Percentiles rank a stretch among this genome's conserved stretches.
These are phyloP conservation scores for Furnarius figulus DNA, from an alignment of 2,113 vertebrate genomes.

Conservation along the genomic window DNA sequence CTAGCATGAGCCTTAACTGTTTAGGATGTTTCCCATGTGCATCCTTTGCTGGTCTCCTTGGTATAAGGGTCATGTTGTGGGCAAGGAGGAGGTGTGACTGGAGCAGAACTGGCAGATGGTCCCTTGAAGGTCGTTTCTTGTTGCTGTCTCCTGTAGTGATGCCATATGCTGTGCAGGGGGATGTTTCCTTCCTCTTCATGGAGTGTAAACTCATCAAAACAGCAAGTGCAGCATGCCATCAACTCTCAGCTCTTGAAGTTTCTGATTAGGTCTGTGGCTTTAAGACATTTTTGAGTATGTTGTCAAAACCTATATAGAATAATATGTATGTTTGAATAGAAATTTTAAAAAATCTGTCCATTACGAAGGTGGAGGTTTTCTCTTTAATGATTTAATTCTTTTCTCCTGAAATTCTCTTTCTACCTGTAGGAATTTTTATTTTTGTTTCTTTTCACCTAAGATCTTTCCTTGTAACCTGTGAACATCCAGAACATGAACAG, in stretches of 20 bases:
- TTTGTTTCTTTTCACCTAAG: neutral
- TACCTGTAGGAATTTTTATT: neutral
- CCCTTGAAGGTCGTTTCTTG: slow-evolving; percentile 62
- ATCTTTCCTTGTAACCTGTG: neutral
- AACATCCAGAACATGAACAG: neutral
- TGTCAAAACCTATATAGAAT: neutral
- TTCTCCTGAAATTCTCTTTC: neutral
- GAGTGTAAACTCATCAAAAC: slow-evolving; percentile 62
- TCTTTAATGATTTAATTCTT: neutral
- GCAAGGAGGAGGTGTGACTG: slow-evolving; percentile 57
- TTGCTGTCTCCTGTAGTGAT: slow-evolving; percentile 63
- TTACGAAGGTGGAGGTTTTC: neutral
- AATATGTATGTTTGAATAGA: neutral
- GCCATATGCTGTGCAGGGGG: slow-evolving; percentile 59
- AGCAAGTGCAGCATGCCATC: slow-evolving; percentile 23
- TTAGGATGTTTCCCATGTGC: slow-evolving; percentile 61
- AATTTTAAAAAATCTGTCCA: neutral
- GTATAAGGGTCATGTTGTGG: slow-evolving; percentile 55
- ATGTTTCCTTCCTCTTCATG: slow-evolving; percentile 61
- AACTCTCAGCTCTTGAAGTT: neutral
- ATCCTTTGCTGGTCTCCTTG: slow-evolving; percentile 50
- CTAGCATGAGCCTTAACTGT: slow-evolving; percentile 39
- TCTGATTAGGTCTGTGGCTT: neutral
- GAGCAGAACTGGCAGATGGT: slow-evolving; percentile 63
- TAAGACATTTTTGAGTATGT: neutral